A percentile compares a stretch with the other conserved stretches of the same genome.
phyloP scores from a whole-genome alignment of 1,140 invertebrate genomes.

The Sarcophaga peregrina region DNA sequence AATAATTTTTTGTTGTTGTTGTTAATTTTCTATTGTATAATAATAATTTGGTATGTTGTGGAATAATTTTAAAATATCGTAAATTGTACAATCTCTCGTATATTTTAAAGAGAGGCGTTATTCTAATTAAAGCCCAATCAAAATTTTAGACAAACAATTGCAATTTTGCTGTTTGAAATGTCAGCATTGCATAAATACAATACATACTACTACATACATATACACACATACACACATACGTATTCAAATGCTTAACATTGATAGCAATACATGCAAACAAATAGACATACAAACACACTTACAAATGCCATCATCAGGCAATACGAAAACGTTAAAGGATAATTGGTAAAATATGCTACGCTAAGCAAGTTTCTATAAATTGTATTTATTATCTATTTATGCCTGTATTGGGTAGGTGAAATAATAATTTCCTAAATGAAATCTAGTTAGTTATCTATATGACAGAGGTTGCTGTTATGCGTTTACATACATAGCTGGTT shows the following conservation, averaged over 20 bases:
- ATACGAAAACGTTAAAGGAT: not conserved
- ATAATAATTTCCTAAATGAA: not conserved
- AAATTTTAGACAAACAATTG: constrained; percentile 26
- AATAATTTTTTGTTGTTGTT: too few species aligned
- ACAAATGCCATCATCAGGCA: not conserved
- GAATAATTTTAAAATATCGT: too few species aligned
- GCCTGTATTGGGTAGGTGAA: not conserved
- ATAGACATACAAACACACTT: not conserved
- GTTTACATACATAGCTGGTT: too few species aligned
- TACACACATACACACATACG: not conserved
- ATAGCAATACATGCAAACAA: not conserved
- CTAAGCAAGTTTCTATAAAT: constrained; percentile 20
- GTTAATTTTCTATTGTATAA: too few species aligned
- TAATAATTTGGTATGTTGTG: too few species aligned
- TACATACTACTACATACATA: not conserved
- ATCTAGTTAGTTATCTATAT: too few species aligned
- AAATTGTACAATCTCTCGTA: too few species aligned
- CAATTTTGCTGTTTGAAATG: constrained; percentile 13
- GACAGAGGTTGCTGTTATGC: too few species aligned
- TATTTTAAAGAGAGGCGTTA: not conserved
- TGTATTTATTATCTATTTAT: constrained; percentile 9
- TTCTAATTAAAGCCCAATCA: constrained; percentile 25
- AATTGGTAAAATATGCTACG: constrained; percentile 13
- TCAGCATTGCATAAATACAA: not conserved
- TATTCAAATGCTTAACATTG: not conserved